A percentile compares a stretch with the other conserved stretches of the same genome.
Evolutionary conservation across 2,888 invertebrate genomes (phyloP).

Genomic region (Chymomyza procnemis): DNA sequence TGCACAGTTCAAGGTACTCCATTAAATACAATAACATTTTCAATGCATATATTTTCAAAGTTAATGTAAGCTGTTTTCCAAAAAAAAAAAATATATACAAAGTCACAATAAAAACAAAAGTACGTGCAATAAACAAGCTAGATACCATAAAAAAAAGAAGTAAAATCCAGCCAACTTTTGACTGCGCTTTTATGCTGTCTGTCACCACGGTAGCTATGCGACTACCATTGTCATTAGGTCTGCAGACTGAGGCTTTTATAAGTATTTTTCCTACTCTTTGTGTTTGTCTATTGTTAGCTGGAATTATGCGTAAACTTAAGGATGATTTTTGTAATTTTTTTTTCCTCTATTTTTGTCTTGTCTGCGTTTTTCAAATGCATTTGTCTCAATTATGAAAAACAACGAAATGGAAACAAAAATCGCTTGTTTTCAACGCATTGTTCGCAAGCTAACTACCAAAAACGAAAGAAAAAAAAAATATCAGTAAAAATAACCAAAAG

Average conservation of each 20-base stretch:
- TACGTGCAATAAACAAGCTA: not conserved
- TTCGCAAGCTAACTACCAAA: constrained; percentile 42
- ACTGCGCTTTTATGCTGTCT: constrained; percentile 2
- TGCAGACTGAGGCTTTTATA: not conserved
- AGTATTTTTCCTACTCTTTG: not conserved
- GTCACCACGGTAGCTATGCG: not conserved
- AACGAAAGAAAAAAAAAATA: constrained; percentile 6
- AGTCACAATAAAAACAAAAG: not conserved
- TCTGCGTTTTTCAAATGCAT: constrained; percentile 64
- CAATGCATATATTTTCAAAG: not conserved
- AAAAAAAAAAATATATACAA: not conserved
- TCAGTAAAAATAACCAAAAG: constrained; percentile 14
- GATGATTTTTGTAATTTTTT: constrained; percentile 1
- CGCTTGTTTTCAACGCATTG: constrained; percentile 65
- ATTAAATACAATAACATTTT: not conserved
- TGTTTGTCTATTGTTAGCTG: not conserved
- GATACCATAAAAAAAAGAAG: not conserved
- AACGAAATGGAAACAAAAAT: constrained; percentile 38
- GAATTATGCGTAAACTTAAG: not conserved
- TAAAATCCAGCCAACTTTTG: not conserved
- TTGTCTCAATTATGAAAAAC: constrained; percentile 66
- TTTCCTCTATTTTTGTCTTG: constrained; percentile 23
- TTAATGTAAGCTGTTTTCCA: not conserved
- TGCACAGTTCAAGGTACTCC: not conserved
- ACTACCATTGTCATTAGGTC: not conserved